Base-by-base conservation (phyloP, 1,140 invertebrate genomes). In the Cecropterus lyciades region DNA sequence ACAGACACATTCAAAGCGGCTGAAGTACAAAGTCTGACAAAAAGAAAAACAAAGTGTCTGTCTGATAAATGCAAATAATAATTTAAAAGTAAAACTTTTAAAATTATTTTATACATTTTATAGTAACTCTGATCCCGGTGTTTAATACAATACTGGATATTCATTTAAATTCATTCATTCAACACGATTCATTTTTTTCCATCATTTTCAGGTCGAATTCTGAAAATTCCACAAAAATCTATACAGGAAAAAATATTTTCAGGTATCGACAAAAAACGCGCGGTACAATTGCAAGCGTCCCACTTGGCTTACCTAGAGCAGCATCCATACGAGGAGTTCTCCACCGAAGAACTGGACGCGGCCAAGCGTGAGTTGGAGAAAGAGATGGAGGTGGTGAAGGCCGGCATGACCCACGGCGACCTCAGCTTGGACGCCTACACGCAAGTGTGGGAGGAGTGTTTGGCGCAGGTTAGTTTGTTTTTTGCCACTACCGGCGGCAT, bases 371-470 rank as follows among this genome's bases (percentile, higher is more conserved):
- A 97, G 70, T 82, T 99, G 13, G 92, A 94, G 65, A 93, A 95
- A 13, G 98, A 99, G 93, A 98, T 99, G 96, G 94, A 95, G 20
- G 94, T 97, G 10, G 98, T 99, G 0, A 97, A 97, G 82, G 94
- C 96, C 71, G 98, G 97, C 53, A 99, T 99, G 98, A 95, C 95
- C 1, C 98, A 99, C 88, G 98, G 98, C 13, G 98, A 99, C 33
- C 91, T 99, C 42, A 96, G 97, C 1, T 86, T 98, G 1, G 98
- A 99, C 68, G 95, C 97, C 0, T 99, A 98, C 84, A 96, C 96
- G 11, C 97, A 98, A 92, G 98, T 99, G n/a, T 99, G 98, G 98
- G 97, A 99, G 79, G 98, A 99, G 93, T 99, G 98, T 91, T 94
- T 98, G 24, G 95, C 95, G 1, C 96, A 97, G 93, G 94, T 95